Conservation (phyloP, 1,140 invertebrate species). For the Odontomachus brunneus region DNA sequence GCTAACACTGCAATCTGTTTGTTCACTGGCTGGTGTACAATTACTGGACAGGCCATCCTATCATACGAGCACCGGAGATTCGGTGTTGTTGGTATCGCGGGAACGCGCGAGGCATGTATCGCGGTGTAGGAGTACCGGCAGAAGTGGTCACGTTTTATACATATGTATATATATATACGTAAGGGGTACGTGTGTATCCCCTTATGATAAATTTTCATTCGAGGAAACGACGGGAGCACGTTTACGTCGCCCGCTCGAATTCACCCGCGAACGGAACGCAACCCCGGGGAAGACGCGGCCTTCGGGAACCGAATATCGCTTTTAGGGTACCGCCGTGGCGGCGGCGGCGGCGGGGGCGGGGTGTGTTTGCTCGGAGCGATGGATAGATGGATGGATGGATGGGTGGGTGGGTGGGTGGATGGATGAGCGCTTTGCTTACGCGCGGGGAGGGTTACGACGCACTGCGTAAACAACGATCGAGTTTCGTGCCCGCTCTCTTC, state of each 20-base stretch:
- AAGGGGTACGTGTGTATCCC: not conserved
- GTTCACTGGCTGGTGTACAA: too few species aligned
- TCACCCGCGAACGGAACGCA: not conserved
- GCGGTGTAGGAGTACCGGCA: not conserved
- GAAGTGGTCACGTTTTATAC: not conserved
- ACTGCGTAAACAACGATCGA: conserved; percentile 82
- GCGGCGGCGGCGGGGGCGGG: conserved; percentile 36
- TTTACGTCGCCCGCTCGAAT: not conserved
- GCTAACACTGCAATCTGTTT: too few species aligned
- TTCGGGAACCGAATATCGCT: conserved; percentile 59
- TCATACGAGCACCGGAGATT: too few species aligned
- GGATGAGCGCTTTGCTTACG: conserved; percentile 78
- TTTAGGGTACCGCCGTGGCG: conserved; percentile 58
- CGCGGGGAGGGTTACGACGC: conserved; percentile 78
- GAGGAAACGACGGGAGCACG: not conserved
- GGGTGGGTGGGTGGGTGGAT: conserved; percentile 72
- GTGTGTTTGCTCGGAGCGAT: conserved; percentile 78
- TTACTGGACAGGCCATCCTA: too few species aligned
- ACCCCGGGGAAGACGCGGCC: not conserved
- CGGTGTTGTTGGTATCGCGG: too few species aligned
- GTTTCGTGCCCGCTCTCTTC: conserved; percentile 77
- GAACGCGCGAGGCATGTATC: too few species aligned
- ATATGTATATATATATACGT: too few species aligned
- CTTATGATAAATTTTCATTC: not conserved
- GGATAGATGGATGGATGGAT: conserved; percentile 69